Base-by-base conservation (phyloP, 2,888 invertebrate genomes). In the Disparrhopalites patrizii region DNA sequence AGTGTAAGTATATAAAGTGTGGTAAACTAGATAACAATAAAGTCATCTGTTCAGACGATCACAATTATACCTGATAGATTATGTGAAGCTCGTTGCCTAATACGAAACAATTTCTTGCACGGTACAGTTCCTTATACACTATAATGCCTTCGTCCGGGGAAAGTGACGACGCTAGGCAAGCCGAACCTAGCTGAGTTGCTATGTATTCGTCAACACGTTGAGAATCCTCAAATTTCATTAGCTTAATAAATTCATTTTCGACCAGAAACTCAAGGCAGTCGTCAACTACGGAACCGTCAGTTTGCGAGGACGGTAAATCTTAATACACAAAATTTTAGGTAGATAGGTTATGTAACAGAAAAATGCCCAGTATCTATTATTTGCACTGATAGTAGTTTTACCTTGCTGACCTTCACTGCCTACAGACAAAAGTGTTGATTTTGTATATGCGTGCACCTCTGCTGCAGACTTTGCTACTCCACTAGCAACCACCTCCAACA, bases 71-170 rank as follows among this genome's bases (percentile, higher is more conserved):
- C 76, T 95, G 82, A 80, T 97, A 99, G 55, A 99, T 86, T 43
- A 97, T 85, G 80, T 99, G 98, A 2, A 99, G 83, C 76, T 99
- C 98, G 62, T 91, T 92, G 78, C 96, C 94, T 13, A 99, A 81
- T 0, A 94, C 94, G 77, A 99, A 88, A 77, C 91, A 90, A 75
- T 89, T 87, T 8, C 94, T 84, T 0, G 97, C 94, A 79, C 88
- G 89, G 79, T 93, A 89, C 28, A 99, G 80, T 79, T 98, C 98
- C 69, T 87, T 85, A 77, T 96, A 92, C 47, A 99, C 84, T 20
- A 88, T 84, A 8, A 97, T 81, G 0, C 93, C 96, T 79, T 98
- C 95, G 78, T 90, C 90, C 0, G 98, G 97, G n/a, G 93, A 88
- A 80, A 99, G 86, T 0, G 95, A 91, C 0, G 97, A 93, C 23